Evolutionary conservation across 2,888 invertebrate species (phyloP), one percentile per base, ranked within the genome.

Genomic region (Epiperipatus broadwayi): DNA sequence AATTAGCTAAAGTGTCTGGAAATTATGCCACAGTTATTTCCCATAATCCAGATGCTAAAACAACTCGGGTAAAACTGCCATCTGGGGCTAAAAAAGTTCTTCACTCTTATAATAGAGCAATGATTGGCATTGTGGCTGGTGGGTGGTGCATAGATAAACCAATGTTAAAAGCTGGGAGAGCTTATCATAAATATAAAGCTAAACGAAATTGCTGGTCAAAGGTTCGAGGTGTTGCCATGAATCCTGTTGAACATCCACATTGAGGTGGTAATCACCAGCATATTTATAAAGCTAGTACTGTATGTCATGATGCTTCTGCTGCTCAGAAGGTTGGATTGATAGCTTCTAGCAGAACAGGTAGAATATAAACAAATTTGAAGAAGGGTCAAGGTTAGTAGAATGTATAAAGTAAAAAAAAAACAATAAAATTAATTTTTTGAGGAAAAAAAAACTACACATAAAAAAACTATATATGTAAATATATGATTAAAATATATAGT

Each of bases 221-320:
- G 54, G n/a, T n/a, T n/a, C 78, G 97, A 71, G 97, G 97, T 89
- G 97, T 99, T 62, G 87, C 91, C 66, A 99, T 99, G 97, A 99
- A 99, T 53, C 97, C 97, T 41, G 95, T 97, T 52, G 97, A 99
- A 67, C 97, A 97, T 95, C 97, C 97, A 58, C 95, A 97, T 57
- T 97, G 97, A 72, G 97, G 97, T 84, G 97, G 97, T 93, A 99
- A 99, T 73, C 97, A 99, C 72, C 97, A 99, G 72, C 97, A 99
- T 64, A 99, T 99, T 69, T 97, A 97, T 76, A 95, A 95, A 70
- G 95, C 97, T 39, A 97, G 95, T 12, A 99, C 97, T 41, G 93
- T 97, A 57, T 84, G 91, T 68, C 71, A 97, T 71, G 93, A 93
- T 61, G 89, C 95, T 52, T 84, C 89, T 39, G 91, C 95, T 56